Evolutionary conservation across 2,888 invertebrate genomes (phyloP).

Genomic region (Zygothrica quintamaculata): DNA sequence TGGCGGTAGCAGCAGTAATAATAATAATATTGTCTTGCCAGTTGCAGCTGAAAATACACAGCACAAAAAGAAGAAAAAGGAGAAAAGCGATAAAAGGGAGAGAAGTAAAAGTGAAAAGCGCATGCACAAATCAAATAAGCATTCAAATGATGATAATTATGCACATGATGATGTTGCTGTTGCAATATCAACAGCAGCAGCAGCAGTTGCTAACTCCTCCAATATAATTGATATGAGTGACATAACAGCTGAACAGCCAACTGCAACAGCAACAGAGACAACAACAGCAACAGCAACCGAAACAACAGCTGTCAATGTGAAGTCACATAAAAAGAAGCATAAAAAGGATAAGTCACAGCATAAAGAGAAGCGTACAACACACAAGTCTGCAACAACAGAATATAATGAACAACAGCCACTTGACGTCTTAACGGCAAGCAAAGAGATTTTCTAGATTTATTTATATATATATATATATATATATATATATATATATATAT

Average conservation of each 20-base stretch:
- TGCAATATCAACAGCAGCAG: no score
- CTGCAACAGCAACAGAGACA: no score
- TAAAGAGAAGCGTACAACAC: slow-evolving; percentile 83
- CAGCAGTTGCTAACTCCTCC: neutral
- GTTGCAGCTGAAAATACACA: slow-evolving; percentile 40
- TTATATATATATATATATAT: neutral
- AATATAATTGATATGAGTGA: slow-evolving; percentile 53
- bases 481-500: slow-evolving; percentile 5
- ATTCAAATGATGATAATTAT: slow-evolving; percentile 13
- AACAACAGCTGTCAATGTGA: slow-evolving; percentile 65
- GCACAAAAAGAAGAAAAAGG: slow-evolving; percentile 57
- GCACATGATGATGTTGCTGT: no score
- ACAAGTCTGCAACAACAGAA: slow-evolving; percentile 83
- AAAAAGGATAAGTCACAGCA: slow-evolving; percentile 82
- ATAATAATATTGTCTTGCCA: slow-evolving; percentile 38
- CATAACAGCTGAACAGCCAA: neutral
- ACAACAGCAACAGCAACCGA: no score
- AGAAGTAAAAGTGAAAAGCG: slow-evolving; percentile 74
- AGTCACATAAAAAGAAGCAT: slow-evolving; percentile 79
- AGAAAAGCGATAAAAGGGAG: slow-evolving; percentile 51
- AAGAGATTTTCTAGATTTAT: slow-evolving; percentile 90
- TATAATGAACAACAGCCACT: slow-evolving; percentile 97
- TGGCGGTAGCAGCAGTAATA: slow-evolving; percentile 37
- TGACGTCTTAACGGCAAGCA: slow-evolving; percentile 96
- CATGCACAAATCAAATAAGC: slow-evolving; percentile 64